A percentile compares a stretch with the other conserved stretches of the same genome.
Conservation (phyloP, 2,797 vertebrate species). For the Sebastes oblongus region DNA sequence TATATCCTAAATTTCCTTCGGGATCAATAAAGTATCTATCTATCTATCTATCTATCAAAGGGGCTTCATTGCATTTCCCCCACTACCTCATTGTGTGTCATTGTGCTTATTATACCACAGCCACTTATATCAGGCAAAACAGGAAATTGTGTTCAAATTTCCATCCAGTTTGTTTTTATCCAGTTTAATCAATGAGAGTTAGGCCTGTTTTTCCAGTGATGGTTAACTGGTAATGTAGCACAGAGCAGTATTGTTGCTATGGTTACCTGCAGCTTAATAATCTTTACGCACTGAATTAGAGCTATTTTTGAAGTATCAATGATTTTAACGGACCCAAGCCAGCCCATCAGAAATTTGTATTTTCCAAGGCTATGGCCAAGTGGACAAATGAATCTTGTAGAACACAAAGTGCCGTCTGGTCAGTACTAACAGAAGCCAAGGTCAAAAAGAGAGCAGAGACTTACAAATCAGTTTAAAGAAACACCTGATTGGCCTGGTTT, state of each 20-base stretch:
- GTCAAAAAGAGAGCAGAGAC: neutral
- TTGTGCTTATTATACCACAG: neutral
- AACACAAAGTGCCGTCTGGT: neutral
- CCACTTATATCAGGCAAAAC: neutral
- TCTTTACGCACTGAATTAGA: neutral
- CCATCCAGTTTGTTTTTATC: neutral
- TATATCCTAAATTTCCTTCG: no score
- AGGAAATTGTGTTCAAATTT: neutral
- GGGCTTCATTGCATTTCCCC: neutral
- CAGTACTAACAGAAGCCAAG: neutral
- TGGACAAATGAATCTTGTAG: neutral
- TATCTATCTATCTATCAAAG: neutral
- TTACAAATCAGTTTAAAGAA: neutral
- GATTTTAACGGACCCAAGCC: conserved; percentile 1
- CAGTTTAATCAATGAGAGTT: neutral
- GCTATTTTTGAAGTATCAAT: conserved; percentile 1
- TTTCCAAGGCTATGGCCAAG: neutral
- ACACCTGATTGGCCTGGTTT: neutral
- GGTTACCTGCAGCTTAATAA: conserved; percentile 11
- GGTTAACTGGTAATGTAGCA: neutral
- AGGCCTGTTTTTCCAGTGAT: neutral
- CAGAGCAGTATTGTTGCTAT: conserved; percentile 7
- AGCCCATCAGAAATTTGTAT: neutral
- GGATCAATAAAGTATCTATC: no score
- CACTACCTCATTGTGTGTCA: neutral